Evolutionary conservation across 2,888 invertebrate genomes (phyloP), one percentile per base, ranked within the genome.

Genomic region (Acrobasis repandana): DNA sequence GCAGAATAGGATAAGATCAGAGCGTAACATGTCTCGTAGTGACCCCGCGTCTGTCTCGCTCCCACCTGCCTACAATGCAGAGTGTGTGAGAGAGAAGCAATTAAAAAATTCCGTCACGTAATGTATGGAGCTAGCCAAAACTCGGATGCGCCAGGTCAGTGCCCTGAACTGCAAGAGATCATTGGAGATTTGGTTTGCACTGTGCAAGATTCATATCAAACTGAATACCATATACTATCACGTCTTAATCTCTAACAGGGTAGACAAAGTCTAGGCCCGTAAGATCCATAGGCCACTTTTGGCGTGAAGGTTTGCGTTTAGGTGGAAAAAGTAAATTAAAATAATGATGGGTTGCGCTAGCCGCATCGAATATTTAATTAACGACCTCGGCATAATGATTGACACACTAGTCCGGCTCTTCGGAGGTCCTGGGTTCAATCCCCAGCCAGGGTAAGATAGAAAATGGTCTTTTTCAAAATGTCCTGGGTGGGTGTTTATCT

Each of bases 51-150:
- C 67, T 60, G 61, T 82, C 80, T 70, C 73, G 50, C 65, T 86
- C 73, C 48, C 68, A 67, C 83, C 48, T 59, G 50, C 56, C 64
- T 60, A 65, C 65, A 67, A 67, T 68, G 61, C 60, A 18, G 62
- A 64, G 66, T 63, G 82, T 66, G 64, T 64, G 80, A 86, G 76
- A 65, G 81, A 71, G 82, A 84, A 69, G 75, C 73, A 81, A 83
- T 85, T 81, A 84, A 85, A 84, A 85, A 85, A 87, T 83, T 85
- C 87, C 84, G 70, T 82, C 88, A 87, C 88, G 88, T 87, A 85
- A 72, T 74, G 75, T 79, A 80, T 76, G 73, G 82, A 82, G 80
- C 85, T 88, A 85, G 86, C 85, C 80, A 85, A 88, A 87, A 87
- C 68, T 73, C 70, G 75, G 79, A 81, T 85, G 77, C 76, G 70